Evolutionary conservation across 2,888 invertebrate species (phyloP).

Genomic region (Dione vanillae): DNA sequence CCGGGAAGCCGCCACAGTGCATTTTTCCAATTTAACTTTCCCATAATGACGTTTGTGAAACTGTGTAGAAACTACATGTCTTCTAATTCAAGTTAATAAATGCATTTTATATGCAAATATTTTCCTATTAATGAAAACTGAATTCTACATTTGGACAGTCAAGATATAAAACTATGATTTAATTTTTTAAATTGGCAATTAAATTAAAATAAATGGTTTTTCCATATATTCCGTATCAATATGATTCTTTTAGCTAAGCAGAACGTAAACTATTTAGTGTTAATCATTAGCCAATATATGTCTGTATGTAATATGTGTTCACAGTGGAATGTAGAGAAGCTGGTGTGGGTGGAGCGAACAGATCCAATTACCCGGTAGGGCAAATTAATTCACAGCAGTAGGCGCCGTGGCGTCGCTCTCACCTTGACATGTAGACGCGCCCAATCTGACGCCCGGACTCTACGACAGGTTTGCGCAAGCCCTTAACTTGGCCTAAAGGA

Average conservation of each 20-base stretch:
- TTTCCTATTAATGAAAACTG: neutral
- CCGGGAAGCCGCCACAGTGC: conserved; percentile 51
- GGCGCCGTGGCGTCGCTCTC: conserved; percentile 59
- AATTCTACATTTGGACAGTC: neutral
- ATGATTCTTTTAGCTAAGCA: conserved; percentile 12
- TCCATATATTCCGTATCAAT: conserved; percentile 15
- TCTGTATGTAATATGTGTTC: conserved; percentile 39
- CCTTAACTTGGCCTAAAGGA: conserved; percentile 48
- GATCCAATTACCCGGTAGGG: conserved; percentile 73
- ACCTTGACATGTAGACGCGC: conserved; percentile 57
- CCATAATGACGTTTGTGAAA: conserved; percentile 79
- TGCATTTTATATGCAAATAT: conserved; percentile 68
- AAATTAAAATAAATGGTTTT: neutral
- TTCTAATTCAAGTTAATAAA: conserved; percentile 76
- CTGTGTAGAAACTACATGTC: conserved; percentile 62
- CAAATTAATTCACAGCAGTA: conserved; percentile 72
- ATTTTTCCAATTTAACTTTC: conserved; percentile 56
- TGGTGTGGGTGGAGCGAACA: conserved; percentile 64
- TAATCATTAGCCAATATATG: conserved; percentile 20
- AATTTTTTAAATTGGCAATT: neutral
- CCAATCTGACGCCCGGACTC: conserved; percentile 59
- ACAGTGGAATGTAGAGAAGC: conserved; percentile 50
- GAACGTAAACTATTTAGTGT: conserved; percentile 12
- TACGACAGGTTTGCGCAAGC: conserved; percentile 55
- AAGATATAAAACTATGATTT: neutral